Evolutionary conservation across 35 echinoderm and acorn worm species (phyloP), one percentile per base, ranked within the genome.

Genomic region (Amphiura filiformis): DNA sequence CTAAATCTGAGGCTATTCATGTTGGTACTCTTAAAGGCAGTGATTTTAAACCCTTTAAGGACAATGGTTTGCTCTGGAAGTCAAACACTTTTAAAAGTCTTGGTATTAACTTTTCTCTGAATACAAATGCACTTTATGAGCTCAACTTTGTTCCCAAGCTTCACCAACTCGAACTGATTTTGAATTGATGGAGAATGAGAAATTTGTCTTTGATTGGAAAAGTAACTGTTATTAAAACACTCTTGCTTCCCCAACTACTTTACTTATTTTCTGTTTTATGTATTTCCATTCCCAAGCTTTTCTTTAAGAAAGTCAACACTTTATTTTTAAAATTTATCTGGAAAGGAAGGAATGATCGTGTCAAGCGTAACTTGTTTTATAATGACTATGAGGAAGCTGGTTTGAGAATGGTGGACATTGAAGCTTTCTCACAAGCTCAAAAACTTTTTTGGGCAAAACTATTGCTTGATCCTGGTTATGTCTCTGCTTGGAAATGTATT

Each of bases 281-380:
- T 37, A 81, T 39, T 39, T 14, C 28, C 12, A 35, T 81, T 13
- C 79, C 37, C 13, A 81, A 39, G 22, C n/a, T 20, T n/a, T 41
- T 83, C 11, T 83, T 83, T 47, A 83, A 83, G 44, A 56, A 57
- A 52, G 13, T 83, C n/a, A 36, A 83, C 49, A 32, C 13, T 18
- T 30, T 83, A 11, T 52, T 83, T n/a, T 83, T 47, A 15, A 83
- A 56, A 52, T 83, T 83, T 83, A 83, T 83, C 13, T 56, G 81
- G 81, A 83, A 83, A 20, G 36, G 36, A 13, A 39, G 81, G 20
- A 83, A 83, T 42, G 42, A 83, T 26, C 5, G 15, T 15, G 40
- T 83, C 11, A 41, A 83, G 26, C 38, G 28, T 22, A n/a, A 23
- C 12, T 2, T 81, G 3, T 37, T 37, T 11, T 32, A 35, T 35